phyloP scores from a whole-genome alignment of 2,113 vertebrate genomes.

The Sapayoa aenigma region DNA sequence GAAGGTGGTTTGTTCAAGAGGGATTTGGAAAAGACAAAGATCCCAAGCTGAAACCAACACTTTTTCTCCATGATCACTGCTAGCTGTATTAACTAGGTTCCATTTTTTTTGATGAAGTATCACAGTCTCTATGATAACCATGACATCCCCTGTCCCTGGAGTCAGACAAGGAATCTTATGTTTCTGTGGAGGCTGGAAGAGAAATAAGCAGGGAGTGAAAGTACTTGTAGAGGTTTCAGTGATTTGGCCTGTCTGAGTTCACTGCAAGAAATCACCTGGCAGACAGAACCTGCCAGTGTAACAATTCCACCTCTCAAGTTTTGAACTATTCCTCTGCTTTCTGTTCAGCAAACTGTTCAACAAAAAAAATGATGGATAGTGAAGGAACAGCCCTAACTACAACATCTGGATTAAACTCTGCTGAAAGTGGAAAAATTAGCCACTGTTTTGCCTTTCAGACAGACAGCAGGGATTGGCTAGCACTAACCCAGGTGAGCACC shows the following conservation, averaged over 20 bases:
- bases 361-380: background rate
- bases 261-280: background rate
- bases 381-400: background rate
- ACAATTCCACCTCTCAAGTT: background rate
- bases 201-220: background rate
- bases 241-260: background rate
- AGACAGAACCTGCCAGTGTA: background rate
- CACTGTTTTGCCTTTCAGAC: background rate
- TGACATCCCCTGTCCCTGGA: background rate
- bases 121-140: background rate
- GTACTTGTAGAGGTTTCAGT: background rate
- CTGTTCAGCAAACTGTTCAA: background rate
- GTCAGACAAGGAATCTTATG: background rate
- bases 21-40: background rate
- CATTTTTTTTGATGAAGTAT: background rate
- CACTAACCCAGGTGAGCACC: background rate
- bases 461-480: background rate
- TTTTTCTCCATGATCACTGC: background rate
- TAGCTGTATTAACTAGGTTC: background rate
- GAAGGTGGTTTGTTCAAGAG: background rate
- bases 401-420: background rate
- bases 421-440: background rate
- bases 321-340: background rate
- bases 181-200: background rate
- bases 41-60: background rate